A percentile compares a stretch with the other conserved stretches of the same genome.
phyloP scores from a whole-genome alignment of 2,888 invertebrate genomes.

The Achlya flavicornis region DNA sequence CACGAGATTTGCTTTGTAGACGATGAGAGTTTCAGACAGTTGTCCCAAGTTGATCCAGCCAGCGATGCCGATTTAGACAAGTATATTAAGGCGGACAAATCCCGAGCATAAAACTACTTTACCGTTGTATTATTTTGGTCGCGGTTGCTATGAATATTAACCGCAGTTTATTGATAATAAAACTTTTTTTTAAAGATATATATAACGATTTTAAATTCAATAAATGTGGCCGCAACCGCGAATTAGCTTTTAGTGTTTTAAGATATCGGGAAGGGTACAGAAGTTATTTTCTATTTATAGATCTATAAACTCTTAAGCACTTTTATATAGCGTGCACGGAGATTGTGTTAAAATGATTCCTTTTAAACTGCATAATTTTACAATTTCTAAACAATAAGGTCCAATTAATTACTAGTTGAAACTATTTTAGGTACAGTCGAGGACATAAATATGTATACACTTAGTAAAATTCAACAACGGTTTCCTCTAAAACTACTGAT shows the following conservation, averaged over 20 bases:
- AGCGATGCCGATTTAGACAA: slow-evolving; percentile 91
- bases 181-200: too few relatives aligned
- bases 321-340: background rate
- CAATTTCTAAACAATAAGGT: background rate
- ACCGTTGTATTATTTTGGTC: slow-evolving; percentile 1
- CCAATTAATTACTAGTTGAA: background rate
- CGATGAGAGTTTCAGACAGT: slow-evolving; percentile 95
- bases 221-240: background rate
- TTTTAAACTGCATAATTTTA: background rate
- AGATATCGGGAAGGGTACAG: slow-evolving; percentile 35
- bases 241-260: slow-evolving; percentile 6
- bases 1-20: slow-evolving; percentile 99
- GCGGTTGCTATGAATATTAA: background rate
- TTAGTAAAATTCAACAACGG: too few relatives aligned
- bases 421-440: too few relatives aligned
- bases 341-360: background rate
- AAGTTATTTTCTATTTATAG: background rate
- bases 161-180: too few relatives aligned
- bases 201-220: background rate
- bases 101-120: slow-evolving; percentile 57
- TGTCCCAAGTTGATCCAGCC: slow-evolving; percentile 93
- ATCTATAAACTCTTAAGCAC: background rate
- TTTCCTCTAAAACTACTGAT: too few relatives aligned
- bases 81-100: slow-evolving; percentile 88
- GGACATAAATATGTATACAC: too few relatives aligned